Evolutionary conservation across 2,888 invertebrate genomes (phyloP).

Genomic region (Drosophila ezoana): DNA sequence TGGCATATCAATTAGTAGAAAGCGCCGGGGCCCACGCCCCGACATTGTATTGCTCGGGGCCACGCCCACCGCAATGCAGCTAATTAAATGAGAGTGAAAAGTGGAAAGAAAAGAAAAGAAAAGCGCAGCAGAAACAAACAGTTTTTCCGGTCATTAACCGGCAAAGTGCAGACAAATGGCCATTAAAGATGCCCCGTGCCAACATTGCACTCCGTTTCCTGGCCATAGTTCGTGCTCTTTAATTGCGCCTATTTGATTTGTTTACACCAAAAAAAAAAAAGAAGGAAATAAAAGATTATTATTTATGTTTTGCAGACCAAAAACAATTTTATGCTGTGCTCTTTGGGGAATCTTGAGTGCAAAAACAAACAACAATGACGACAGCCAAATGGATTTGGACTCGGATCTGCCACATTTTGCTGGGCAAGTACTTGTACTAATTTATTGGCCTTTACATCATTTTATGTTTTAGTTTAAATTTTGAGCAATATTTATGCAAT

Average conservation of each 20-base stretch:
- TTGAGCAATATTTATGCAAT: constrained; percentile 3
- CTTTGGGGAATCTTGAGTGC: constrained; percentile 69
- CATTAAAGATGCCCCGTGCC: constrained; percentile 29
- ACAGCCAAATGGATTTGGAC: constrained; percentile 82
- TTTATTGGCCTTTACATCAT: constrained; percentile 62
- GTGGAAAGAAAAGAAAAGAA: background rate
- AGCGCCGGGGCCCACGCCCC: constrained; percentile 72
- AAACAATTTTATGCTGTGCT: constrained; percentile 48
- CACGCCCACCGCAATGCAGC: constrained; percentile 45
- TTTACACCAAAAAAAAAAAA: constrained; percentile 46
- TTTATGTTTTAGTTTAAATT: constrained; percentile 47
- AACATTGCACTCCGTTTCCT: constrained; percentile 12
- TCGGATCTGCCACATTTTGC: constrained; percentile 62
- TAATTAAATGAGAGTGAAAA: constrained; percentile 32
- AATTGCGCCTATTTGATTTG: constrained; percentile 76
- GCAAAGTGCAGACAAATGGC: constrained; percentile 62
- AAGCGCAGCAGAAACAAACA: constrained; percentile 18
- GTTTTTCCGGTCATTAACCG: constrained; percentile 74
- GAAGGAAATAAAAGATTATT: constrained; percentile 3
- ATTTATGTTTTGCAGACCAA: constrained; percentile 12
- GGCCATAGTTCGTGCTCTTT: constrained; percentile 53
- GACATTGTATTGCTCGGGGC: constrained; percentile 18
- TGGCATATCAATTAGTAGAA: constrained; percentile 80
- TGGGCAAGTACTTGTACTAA: constrained; percentile 70
- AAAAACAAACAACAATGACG: constrained; percentile 76